phyloP scores from a whole-genome alignment of 2,113 vertebrate genomes.

The Poecile atricapillus region DNA sequence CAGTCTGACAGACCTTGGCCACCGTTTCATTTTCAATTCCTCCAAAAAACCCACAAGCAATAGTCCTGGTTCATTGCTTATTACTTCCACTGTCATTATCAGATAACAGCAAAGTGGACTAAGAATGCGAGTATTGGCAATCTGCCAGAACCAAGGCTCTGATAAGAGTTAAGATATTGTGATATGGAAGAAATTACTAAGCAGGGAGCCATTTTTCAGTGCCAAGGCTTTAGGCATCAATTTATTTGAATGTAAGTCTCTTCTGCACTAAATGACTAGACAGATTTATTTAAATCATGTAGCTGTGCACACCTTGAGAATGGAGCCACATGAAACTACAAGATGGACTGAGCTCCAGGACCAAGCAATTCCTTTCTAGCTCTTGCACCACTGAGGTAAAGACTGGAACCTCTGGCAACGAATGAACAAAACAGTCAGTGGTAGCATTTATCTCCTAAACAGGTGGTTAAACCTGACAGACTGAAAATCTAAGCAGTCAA shows the following conservation, averaged over 20 bases:
- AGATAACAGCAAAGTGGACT: background rate
- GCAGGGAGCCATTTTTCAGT: background rate
- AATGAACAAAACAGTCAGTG: background rate
- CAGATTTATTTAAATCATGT: background rate
- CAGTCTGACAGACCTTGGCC: background rate
- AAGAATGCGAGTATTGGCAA: background rate
- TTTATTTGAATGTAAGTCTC: background rate
- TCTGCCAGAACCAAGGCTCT: background rate
- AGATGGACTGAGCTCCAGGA: background rate
- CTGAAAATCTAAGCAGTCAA: background rate
- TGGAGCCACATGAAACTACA: background rate
- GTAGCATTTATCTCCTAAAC: background rate
- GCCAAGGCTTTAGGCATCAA: background rate
- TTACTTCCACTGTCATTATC: background rate
- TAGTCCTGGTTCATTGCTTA: background rate
- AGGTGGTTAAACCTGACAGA: background rate
- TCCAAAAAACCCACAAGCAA: accelerated
- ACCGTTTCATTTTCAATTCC: background rate
- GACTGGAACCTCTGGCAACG: background rate
- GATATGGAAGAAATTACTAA: background rate
- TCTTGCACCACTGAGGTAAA: background rate
- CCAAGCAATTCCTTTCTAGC: background rate
- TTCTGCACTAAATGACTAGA: background rate
- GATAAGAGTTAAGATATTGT: background rate
- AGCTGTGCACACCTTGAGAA: background rate